These are phyloP conservation scores for Eulemur rubriventer DNA, from an alignment of 2,797 vertebrate genomes.

Conservation along the genomic window DNA sequence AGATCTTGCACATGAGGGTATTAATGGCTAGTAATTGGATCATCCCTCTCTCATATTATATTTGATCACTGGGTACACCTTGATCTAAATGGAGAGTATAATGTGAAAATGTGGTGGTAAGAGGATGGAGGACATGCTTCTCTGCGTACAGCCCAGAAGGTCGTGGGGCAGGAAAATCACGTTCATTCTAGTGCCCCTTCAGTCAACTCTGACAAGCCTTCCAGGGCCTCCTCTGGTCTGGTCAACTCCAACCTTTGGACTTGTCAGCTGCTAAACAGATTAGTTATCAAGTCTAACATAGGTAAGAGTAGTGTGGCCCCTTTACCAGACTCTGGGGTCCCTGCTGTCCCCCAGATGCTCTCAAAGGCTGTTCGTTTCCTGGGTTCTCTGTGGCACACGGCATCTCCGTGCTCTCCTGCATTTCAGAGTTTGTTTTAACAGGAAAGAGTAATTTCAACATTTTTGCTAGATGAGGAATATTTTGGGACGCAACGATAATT, in stretches of 20 bases:
- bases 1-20: not conserved
- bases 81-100: not conserved
- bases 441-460: conserved; percentile 70
- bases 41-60: not conserved
- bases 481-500: conserved; percentile 75
- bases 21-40: not conserved
- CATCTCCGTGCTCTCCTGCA: not conserved
- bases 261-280: not conserved
- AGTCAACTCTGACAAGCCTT: not conserved
- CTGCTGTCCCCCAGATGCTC: not conserved
- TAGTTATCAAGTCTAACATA: not conserved
- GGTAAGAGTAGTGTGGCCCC: not conserved
- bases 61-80: not conserved
- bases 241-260: not conserved
- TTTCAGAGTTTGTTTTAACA: conserved; percentile 25
- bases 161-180: not conserved
- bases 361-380: not conserved
- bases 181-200: not conserved
- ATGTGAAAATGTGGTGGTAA: not conserved
- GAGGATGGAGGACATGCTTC: not conserved
- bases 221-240: not conserved
- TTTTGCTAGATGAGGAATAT: conserved; percentile 74
- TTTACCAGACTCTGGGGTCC: not conserved
- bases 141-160: not conserved
- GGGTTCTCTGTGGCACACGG: not conserved